phyloP scores from a whole-genome alignment of 2,888 invertebrate genomes.

The Camptogramma bilineatum region DNA sequence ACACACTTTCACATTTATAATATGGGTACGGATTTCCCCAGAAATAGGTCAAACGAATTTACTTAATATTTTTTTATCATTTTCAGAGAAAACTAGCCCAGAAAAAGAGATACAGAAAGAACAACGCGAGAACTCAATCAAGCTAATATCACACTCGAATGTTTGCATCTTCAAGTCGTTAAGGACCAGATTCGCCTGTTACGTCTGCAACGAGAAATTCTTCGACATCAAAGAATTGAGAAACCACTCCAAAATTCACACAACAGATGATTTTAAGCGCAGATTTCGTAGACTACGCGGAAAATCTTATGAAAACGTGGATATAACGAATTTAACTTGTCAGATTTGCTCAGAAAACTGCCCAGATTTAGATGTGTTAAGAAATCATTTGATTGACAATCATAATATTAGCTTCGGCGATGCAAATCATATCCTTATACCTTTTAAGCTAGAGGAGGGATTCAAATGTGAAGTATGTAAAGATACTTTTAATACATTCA shows the following conservation, averaged over 20 bases:
- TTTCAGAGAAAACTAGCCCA: not conserved
- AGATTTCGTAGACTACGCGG: slow-evolving; percentile 52
- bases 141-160: not conserved
- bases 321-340: slow-evolving; percentile 61
- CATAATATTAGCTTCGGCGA: slow-evolving; percentile 52
- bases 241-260: slow-evolving; percentile 53
- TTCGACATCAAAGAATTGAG: slow-evolving; percentile 16
- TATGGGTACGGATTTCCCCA: too few species aligned
- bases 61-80: too few species aligned
- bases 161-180: slow-evolving; percentile 1
- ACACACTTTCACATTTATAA: too few species aligned
- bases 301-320: slow-evolving; percentile 52
- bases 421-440: slow-evolving; percentile 54
- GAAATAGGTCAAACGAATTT: too few species aligned
- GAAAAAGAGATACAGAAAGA: not conserved
- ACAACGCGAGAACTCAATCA: not conserved
- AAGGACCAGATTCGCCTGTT: slow-evolving; percentile 6
- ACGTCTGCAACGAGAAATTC: not conserved
- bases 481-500: slow-evolving; percentile 52
- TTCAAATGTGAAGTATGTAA: slow-evolving; percentile 55
- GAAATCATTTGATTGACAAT: slow-evolving; percentile 50
- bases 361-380: slow-evolving; percentile 47
- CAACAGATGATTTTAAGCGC: slow-evolving; percentile 43
- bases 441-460: slow-evolving; percentile 53
- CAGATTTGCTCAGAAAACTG: slow-evolving; percentile 51